These are phyloP conservation scores for Gari tellinella DNA, from an alignment of 2,888 invertebrate species.

Conservation along the genomic window DNA sequence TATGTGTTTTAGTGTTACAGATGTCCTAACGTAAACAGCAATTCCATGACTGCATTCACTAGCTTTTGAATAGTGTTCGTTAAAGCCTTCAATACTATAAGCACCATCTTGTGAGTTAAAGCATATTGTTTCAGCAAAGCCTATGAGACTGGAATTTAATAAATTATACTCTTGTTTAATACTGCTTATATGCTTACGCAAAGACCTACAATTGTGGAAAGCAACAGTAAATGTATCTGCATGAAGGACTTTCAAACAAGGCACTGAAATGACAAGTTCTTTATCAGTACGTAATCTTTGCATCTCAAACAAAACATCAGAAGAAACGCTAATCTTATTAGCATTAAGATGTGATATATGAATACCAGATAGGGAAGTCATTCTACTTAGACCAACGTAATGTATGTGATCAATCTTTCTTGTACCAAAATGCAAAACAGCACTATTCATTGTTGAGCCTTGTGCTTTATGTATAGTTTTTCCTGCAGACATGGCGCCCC, in stretches of 20 bases:
- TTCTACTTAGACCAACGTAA: slow-evolving; percentile 55
- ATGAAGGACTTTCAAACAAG: slow-evolving; percentile 3
- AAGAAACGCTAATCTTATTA: slow-evolving; percentile 33
- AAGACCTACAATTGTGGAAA: slow-evolving; percentile 48
- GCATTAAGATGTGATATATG: slow-evolving; percentile 36
- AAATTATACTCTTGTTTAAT: slow-evolving; percentile 26
- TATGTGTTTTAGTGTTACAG: background rate
- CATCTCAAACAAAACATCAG: slow-evolving; percentile 38
- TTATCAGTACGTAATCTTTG: slow-evolving; percentile 11
- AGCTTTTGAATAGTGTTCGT: slow-evolving; percentile 11
- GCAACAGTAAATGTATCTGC: slow-evolving; percentile 1
- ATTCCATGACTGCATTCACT: slow-evolving; percentile 26
- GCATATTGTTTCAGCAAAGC: slow-evolving; percentile 40
- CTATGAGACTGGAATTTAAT: slow-evolving; percentile 26
- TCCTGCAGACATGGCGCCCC: slow-evolving; percentile 31
- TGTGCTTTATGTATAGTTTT: slow-evolving; percentile 58
- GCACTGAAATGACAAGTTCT: slow-evolving; percentile 7
- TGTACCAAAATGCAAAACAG: slow-evolving; percentile 43
- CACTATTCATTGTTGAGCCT: slow-evolving; percentile 40
- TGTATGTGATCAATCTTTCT: slow-evolving; percentile 48
- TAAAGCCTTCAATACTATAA: slow-evolving; percentile 20
- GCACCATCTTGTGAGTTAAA: background rate
- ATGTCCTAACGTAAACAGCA: slow-evolving; percentile 3
- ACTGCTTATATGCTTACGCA: slow-evolving; percentile 36
- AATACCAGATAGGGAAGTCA: slow-evolving; percentile 25